Base-by-base conservation (phyloP, 2,113 vertebrate species). In the Sander vitreus region DNA sequence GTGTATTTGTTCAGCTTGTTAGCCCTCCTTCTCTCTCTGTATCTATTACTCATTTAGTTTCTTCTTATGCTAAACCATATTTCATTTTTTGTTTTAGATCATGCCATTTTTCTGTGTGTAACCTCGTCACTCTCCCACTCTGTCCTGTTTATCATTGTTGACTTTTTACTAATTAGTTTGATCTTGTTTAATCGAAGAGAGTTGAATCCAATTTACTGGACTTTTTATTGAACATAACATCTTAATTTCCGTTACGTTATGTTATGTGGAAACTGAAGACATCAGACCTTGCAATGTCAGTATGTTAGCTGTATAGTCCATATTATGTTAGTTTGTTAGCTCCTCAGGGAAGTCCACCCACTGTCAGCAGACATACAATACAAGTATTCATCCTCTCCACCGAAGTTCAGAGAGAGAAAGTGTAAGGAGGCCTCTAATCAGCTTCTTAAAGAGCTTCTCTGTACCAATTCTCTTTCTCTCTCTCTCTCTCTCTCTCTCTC, bases 331-430 rank as follows among this genome's bases (percentile, higher is more conserved):
- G 57, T 18, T 53, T 81, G 59, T 70, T 47, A 43, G 78, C 45
- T 73, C 72, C 81, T 90, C 62, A 13, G 73, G 80, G 82, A 60
- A 66, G 54, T 91, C 84, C 80, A 66, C 69, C 81, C 76, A 75
- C 55, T 84, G 63, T 83, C 51, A 76, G 80, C 19, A 48, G 70
- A 81, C 25, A 43, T 18, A 94, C 88, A 93, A 85, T 91, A 80
- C 63, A 51, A 51, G 76, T 68, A 87, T 91, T 89, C 88, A 89
- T 90, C 48, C 68, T 60, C 70, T 57, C 63, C 71, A 33, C 45
- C 79, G 48, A 75, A 87, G 85, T 76, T 81, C 73, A 77, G 69
- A 74, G 57, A 15, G 68, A 76, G 51, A 86, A 75, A 67, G 68
- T 83, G 48, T 57, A 63, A 25, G 50, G 65, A 62, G 78, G 66